phyloP scores from a whole-genome alignment of 2,113 vertebrate genomes.

The Strigops habroptila region DNA sequence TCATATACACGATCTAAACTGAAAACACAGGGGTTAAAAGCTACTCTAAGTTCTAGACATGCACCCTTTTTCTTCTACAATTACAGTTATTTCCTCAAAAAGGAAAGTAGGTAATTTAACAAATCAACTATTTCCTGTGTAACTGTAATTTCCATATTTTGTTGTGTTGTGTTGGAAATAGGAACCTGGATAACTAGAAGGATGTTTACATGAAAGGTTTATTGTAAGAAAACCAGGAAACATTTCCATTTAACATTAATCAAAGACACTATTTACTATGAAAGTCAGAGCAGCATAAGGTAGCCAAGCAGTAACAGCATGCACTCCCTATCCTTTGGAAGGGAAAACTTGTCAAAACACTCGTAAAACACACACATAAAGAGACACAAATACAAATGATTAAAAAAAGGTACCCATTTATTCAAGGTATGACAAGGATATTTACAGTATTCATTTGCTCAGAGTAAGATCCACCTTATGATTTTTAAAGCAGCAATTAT shows the following conservation, averaged over 20 bases:
- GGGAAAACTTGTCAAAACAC: background rate
- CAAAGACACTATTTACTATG: background rate
- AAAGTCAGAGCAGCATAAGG: background rate
- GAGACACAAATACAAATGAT: slow-evolving; percentile 37
- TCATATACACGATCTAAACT: background rate
- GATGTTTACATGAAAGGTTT: background rate
- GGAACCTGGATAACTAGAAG: background rate
- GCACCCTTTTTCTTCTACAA: background rate
- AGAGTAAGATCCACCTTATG: slow-evolving; percentile 51
- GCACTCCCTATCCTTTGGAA: background rate
- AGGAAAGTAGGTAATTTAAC: background rate
- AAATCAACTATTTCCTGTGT: background rate
- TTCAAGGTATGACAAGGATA: slow-evolving; percentile 80
- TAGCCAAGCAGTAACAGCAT: background rate
- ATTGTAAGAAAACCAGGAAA: background rate
- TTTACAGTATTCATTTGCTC: slow-evolving; percentile 74
- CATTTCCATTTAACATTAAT: background rate
- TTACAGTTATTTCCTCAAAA: background rate
- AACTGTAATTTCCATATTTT: background rate
- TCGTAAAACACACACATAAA: background rate
- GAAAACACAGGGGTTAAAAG: background rate
- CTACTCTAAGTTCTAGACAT: background rate
- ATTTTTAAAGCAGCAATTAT: slow-evolving; percentile 68
- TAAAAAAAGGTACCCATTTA: slow-evolving; percentile 80
- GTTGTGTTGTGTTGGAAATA: background rate